Conservation (phyloP, 2,113 vertebrate species). For the Lagopus muta region DNA sequence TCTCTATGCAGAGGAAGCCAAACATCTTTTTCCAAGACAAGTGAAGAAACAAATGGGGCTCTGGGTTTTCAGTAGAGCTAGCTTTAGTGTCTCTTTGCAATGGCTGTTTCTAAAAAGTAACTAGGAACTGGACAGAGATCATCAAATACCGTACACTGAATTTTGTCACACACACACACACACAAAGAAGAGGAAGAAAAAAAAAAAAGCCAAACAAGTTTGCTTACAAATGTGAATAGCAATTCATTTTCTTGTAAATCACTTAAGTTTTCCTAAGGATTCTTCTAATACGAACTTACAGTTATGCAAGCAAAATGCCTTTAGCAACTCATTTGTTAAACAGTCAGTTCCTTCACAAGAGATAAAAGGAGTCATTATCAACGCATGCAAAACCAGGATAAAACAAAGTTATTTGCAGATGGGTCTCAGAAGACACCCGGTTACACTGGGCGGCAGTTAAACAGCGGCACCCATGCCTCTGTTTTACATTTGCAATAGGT, state of each 20-base stretch:
- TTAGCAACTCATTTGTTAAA: slow-evolving; percentile 86
- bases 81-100: neutral
- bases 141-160: neutral
- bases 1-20: neutral
- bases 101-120: neutral
- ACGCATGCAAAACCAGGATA: slow-evolving; percentile 28
- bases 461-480: slow-evolving; percentile 3
- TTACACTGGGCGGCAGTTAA: neutral
- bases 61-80: neutral
- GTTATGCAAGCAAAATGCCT: slow-evolving; percentile 77
- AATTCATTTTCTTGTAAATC: slow-evolving; percentile 36
- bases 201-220: neutral
- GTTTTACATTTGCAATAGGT: neutral
- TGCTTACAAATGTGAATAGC: neutral
- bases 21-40: neutral
- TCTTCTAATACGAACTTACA: slow-evolving; percentile 68
- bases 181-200: neutral
- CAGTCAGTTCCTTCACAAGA: slow-evolving; percentile 79
- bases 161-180: neutral
- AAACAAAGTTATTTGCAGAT: slow-evolving; percentile 59
- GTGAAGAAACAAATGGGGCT: neutral
- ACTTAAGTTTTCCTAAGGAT: slow-evolving; percentile 67
- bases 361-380: slow-evolving; percentile 76
- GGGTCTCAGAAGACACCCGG: slow-evolving; percentile 22
- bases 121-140: neutral